Base-by-base conservation (phyloP, 2,113 vertebrate species). In the Rhinolophus sinicus region DNA sequence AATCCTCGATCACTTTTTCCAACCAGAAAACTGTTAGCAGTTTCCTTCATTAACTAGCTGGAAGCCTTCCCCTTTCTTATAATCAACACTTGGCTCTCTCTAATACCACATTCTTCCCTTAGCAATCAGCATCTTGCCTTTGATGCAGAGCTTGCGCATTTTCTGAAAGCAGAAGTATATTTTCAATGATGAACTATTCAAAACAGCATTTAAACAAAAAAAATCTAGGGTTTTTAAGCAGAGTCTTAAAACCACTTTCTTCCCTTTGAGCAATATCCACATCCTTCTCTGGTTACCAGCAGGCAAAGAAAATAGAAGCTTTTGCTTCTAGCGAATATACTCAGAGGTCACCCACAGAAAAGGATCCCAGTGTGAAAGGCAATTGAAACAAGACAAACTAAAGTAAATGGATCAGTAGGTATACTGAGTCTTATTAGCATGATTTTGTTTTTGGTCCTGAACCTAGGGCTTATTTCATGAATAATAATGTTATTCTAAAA, bases 111-210 rank as follows among this genome's bases (percentile, higher is more conserved):
- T 54, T 76, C 92, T 88, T 85, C 56, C 72, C 65, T 64, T 35
- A 93, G 73, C 72, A 95, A 72, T 88, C 90, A 73, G 88, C 88
- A 93, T 38, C 76, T 70, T 82, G 81, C 77, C 67, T 97, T 96
- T 95, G 85, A 96, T 70, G 85, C 30, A 83, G 62, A 78, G 18
- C 40, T 88, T 54, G 24, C 19, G 62, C 65, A 54, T 91, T 94
- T 94, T 90, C 90, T 91, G 88, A 96, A 92, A 94, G 90, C 60
- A 88, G 65, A 96, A 97, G 88, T 96, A 60, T 96, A 92, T 94
- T 90, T 95, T 93, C 69, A 22, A 76, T 88, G 97, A 97, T 65
- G 88, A 97, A 95, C 93, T 96, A 88, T 96, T 95, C 88, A 85
- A 93, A 95, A 95, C 6, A 69, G 5, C 76, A 88, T 78, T 92